Evolutionary conservation across 1,140 invertebrate species (phyloP).

Genomic region (Reticulitermes speratus): DNA sequence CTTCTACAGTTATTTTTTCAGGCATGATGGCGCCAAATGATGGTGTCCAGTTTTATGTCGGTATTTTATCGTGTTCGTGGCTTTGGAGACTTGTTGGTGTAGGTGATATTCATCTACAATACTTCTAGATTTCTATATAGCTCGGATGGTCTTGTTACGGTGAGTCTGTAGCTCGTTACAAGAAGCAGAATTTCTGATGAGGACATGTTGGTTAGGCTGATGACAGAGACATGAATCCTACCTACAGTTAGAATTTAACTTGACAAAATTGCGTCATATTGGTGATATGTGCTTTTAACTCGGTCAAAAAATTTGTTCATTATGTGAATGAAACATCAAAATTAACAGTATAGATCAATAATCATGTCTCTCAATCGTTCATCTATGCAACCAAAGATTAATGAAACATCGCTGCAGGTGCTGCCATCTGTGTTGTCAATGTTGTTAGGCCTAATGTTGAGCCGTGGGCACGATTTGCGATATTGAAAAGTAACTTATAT

Average conservation of each 20-base stretch:
- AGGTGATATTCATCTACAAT: constrained; percentile 33
- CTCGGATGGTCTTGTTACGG: constrained; percentile 35
- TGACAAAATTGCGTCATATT: neutral
- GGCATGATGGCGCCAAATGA: constrained; percentile 61
- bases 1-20: constrained; percentile 56
- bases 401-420: constrained; percentile 42
- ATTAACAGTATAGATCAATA: constrained; percentile 12
- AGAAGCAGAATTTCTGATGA: constrained; percentile 52
- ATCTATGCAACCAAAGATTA: constrained; percentile 32
- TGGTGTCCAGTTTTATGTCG: constrained; percentile 51
- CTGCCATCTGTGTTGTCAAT: constrained; percentile 69
- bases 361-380: constrained; percentile 22
- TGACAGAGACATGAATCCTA: constrained; percentile 36
- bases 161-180: constrained; percentile 41
- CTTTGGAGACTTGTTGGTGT: constrained; percentile 34
- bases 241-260: neutral
- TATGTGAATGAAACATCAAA: neutral
- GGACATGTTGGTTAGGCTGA: constrained; percentile 57
- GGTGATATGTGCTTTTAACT: neutral
- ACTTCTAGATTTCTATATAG: constrained; percentile 31
- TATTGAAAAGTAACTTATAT: constrained; percentile 16
- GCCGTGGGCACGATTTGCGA: constrained; percentile 46
- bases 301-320: neutral
- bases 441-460: constrained; percentile 59
- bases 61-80: constrained; percentile 47